Base-by-base conservation (phyloP, 92 coral and sea anemone species). In the Heteractis magnifica region DNA sequence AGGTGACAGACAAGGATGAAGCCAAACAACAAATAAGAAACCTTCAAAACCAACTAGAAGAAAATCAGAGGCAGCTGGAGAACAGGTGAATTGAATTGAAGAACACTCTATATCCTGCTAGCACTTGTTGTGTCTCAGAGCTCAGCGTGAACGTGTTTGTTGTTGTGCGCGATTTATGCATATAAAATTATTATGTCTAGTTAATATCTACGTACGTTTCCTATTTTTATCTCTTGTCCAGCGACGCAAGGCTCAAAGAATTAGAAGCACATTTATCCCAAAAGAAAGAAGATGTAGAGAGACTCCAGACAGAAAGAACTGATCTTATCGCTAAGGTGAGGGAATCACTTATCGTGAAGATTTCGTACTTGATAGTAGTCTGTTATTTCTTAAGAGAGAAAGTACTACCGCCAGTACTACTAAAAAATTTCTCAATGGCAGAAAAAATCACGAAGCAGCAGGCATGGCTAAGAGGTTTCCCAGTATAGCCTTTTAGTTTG, bases 271-370 rank as follows among this genome's bases (percentile, higher is more conserved):
- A 81, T 77, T 74, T 97, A 16, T 89, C 75, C 20, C 98, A 97
- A 85, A 91, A 90, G 84, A 94, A 92, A 76, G 92, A 92, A 0
- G 99, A 97, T 79, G 90, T 92, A 10, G 74, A 89, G 41, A 87
- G 99, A 71, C 92, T 94, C 59, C 98, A 97, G 76, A 90, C 86
- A 26, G 99, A 97, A 72, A 87, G 99, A 65, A 91, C 98, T 50
- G 99, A 97, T n/a, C 95, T 97, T 21, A 97, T 97, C 78, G 96
- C 94, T 6, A 97, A 97, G 98, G 98, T 95, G 9, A 70, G 34
- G 49, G 16, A 0, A 7, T 9, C 75, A 53, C 0, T 26, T 26
- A 26, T 26, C 26, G 26, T 26, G 26, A 26, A 26, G 26, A 26
- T 26, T 26, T 26, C 26, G 26, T 26, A 26, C 26, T 26, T 26